phyloP scores from a whole-genome alignment of 2,113 vertebrate genomes.

The Gavia stellata region DNA sequence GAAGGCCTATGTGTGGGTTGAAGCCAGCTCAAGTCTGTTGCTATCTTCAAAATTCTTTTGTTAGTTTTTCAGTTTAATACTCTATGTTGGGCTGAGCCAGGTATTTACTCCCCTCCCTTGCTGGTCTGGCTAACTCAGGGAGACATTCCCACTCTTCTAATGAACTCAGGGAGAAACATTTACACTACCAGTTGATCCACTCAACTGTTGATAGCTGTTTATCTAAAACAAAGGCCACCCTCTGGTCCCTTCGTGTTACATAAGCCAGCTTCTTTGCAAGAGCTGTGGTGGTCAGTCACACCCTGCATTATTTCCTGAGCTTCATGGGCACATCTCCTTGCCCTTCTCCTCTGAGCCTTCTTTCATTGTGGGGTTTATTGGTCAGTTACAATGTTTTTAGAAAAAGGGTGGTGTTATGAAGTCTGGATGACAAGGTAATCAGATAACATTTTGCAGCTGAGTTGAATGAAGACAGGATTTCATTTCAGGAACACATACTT shows the following conservation, averaged over 20 bases:
- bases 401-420: neutral
- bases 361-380: neutral
- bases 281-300: neutral
- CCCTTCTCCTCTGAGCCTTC: neutral
- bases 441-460: neutral
- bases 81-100: neutral
- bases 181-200: neutral
- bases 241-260: neutral
- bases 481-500: neutral
- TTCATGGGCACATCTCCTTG: neutral
- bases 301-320: neutral
- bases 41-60: neutral
- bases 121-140: neutral
- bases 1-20: neutral
- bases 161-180: neutral
- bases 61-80: neutral
- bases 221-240: neutral
- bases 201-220: neutral
- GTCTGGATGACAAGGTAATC: neutral
- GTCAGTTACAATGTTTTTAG: neutral
- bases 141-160: neutral
- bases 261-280: neutral
- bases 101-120: accelerated
- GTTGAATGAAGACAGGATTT: neutral
- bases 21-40: neutral